phyloP scores from a whole-genome alignment of 2,888 invertebrate genomes.

The Opisthograptis luteolata region DNA sequence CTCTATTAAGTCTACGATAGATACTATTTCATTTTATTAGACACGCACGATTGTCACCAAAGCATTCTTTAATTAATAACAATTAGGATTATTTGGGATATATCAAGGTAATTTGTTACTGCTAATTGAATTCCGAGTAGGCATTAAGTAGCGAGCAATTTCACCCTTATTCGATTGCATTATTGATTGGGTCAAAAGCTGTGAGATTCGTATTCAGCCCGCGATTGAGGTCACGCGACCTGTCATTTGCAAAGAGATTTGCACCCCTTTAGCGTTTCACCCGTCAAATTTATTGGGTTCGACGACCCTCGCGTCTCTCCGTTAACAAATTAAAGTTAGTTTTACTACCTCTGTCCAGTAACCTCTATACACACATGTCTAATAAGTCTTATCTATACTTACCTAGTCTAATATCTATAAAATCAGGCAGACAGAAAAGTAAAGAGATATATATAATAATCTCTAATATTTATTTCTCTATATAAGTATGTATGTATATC shows the following conservation, averaged over 20 bases:
- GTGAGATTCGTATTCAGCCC: conserved; percentile 40
- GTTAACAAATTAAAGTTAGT: conserved; percentile 52
- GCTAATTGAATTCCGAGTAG: conserved; percentile 21
- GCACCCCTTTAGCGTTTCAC: conserved; percentile 62
- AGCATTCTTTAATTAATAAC: conserved; percentile 12
- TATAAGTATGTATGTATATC: too few species aligned
- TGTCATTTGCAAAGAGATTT: conserved; percentile 74
- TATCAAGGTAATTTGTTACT: conserved; percentile 13
- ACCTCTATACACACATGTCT: conserved; percentile 30
- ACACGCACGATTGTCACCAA: conserved; percentile 13
- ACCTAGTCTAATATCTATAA: too few species aligned
- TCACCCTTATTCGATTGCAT: conserved; percentile 42
- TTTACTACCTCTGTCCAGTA: conserved; percentile 40
- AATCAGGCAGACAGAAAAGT: too few species aligned
- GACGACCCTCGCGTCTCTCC: conserved; percentile 44
- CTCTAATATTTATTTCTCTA: too few species aligned
- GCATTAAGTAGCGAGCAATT: conserved; percentile 20
- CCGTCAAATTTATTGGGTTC: conserved; percentile 68
- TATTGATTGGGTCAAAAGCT: conserved; percentile 48
- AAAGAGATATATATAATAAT: too few species aligned
- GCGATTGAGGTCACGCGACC: conserved; percentile 61
- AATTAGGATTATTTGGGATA: conserved; percentile 4
- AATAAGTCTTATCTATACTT: too few species aligned
- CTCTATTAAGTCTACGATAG: conserved; percentile 46
- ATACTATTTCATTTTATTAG: conserved; percentile 41